Conservation (phyloP, 2,888 invertebrate species). For the Ectobius pallidus region DNA sequence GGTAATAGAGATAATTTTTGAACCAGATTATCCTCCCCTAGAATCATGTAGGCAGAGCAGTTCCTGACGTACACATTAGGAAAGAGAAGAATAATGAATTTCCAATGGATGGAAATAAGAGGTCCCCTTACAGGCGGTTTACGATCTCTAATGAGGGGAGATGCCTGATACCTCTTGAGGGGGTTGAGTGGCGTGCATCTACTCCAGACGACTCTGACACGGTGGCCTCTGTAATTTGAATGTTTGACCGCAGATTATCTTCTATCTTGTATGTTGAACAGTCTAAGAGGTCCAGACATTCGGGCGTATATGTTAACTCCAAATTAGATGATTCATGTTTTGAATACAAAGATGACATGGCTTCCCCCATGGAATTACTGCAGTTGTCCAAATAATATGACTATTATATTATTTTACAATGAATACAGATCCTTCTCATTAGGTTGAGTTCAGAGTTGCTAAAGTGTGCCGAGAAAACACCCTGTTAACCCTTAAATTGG, state of each 20-base stretch:
- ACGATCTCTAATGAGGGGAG: constrained; percentile 10
- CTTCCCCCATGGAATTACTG: no score
- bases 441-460: no score
- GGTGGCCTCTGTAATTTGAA: constrained; percentile 12
- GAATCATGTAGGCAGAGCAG: neutral
- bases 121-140: neutral
- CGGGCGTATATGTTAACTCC: no score
- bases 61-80: neutral
- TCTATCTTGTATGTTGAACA: no score
- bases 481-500: no score
- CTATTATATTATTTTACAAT: no score
- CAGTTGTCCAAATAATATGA: no score
- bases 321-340: no score
- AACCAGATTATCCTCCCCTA: neutral
- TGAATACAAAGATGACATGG: no score
- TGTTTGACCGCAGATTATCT: constrained; percentile 10
- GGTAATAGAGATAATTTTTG: neutral
- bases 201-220: neutral
- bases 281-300: no score
- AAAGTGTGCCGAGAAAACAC: no score
- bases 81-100: neutral
- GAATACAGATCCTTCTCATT: no score
- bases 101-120: constrained; percentile 7
- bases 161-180: constrained; percentile 6
- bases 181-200: constrained; percentile 3